Conservation (phyloP, 2,113 vertebrate genomes). For the Eidolon helvum region DNA sequence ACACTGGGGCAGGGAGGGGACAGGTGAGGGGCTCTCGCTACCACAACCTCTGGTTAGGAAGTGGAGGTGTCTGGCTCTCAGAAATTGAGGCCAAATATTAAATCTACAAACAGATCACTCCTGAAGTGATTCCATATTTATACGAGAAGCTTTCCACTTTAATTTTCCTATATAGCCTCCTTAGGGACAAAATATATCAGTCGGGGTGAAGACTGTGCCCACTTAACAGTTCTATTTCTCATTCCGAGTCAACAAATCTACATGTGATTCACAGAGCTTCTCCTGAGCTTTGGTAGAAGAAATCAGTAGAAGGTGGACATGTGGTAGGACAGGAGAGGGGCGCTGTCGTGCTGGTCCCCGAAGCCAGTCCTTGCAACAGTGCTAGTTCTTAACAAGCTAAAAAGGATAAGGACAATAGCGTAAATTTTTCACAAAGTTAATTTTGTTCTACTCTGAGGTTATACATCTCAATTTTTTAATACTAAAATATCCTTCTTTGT, state of each 20-base stretch:
- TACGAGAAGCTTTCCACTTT: background rate
- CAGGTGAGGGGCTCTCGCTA: background rate
- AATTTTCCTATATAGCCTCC: background rate
- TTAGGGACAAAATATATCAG: background rate
- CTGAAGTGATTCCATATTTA: background rate
- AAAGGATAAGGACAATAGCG: background rate
- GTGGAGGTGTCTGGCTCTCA: background rate
- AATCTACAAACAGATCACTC: background rate
- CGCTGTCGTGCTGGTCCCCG: background rate
- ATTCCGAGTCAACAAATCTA: background rate
- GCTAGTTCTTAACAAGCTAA: background rate
- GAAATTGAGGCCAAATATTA: background rate
- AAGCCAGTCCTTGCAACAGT: background rate
- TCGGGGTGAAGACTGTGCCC: background rate
- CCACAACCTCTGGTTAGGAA: background rate
- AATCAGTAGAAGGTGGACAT: background rate
- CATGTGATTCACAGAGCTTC: background rate
- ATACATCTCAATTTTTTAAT: background rate
- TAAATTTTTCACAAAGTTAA: background rate
- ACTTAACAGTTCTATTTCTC: background rate
- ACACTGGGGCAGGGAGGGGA: background rate
- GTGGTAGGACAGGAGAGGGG: background rate
- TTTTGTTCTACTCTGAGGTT: background rate
- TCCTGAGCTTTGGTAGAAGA: background rate
- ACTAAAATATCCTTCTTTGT: background rate